Evolutionary conservation across 2,888 invertebrate species (phyloP).

Genomic region (Acronicta psi): DNA sequence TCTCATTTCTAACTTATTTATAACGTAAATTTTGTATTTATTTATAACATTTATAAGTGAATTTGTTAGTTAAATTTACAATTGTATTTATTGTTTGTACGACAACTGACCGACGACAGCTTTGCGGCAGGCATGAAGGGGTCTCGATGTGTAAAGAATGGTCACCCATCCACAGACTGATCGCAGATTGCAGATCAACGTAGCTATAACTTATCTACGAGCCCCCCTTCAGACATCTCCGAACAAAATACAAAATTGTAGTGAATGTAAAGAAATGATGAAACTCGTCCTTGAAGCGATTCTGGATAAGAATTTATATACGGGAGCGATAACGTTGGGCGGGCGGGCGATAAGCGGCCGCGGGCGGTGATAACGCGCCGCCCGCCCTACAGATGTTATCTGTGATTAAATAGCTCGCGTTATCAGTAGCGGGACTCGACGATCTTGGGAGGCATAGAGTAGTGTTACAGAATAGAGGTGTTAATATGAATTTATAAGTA

Average conservation of each 20-base stretch:
- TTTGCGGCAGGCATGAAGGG: no score
- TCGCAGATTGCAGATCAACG: no score
- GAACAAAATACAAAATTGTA: conserved; percentile 54
- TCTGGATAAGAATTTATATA: conserved; percentile 77
- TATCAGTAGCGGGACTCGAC: conserved; percentile 74
- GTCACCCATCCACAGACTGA: no score
- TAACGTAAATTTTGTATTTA: no score
- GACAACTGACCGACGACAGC: no score
- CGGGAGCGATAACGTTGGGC: conserved; percentile 74
- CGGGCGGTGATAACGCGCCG: conserved; percentile 77
- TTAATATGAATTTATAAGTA: neutral
- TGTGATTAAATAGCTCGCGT: conserved; percentile 84
- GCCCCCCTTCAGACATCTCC: conserved; percentile 30
- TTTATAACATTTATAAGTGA: no score
- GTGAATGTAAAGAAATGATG: conserved; percentile 57
- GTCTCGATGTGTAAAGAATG: no score
- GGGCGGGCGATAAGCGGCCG: conserved; percentile 75
- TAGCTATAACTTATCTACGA: no score
- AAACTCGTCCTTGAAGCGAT: conserved; percentile 65
- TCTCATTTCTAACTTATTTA: no score
- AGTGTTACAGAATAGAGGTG: conserved; percentile 49
- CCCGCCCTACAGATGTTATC: conserved; percentile 82
- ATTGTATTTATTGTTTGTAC: no score
- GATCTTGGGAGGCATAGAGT: conserved; percentile 73
- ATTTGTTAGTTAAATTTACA: no score